Evolutionary conservation across 1,140 invertebrate genomes (phyloP).

Genomic region (Zaprionus vittiger): DNA sequence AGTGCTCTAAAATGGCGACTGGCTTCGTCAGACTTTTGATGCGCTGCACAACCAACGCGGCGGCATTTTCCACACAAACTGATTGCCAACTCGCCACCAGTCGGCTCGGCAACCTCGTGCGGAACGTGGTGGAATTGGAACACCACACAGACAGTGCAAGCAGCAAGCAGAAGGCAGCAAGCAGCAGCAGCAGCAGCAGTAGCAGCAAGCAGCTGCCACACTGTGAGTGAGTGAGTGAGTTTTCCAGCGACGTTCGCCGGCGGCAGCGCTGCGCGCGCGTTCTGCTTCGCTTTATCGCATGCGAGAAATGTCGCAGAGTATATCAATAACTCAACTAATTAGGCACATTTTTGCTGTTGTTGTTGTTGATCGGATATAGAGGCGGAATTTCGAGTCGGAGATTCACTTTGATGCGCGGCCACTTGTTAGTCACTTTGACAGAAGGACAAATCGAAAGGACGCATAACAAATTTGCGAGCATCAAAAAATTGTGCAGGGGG

Average conservation of each 20-base stretch:
- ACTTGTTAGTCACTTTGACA: slow-evolving; percentile 44
- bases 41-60: slow-evolving; percentile 68
- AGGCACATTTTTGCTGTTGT: slow-evolving; percentile 12
- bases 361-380: slow-evolving; percentile 25
- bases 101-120: slow-evolving; percentile 37
- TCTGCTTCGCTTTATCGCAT: slow-evolving; percentile 46
- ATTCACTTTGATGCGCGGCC: slow-evolving; percentile 32
- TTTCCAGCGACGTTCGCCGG: slow-evolving; percentile 35
- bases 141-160: slow-evolving; percentile 1
- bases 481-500: slow-evolving; percentile 34
- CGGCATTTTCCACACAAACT: slow-evolving; percentile 77
- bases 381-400: slow-evolving; percentile 32
- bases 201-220: slow-evolving; percentile 9
- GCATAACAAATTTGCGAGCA: slow-evolving; percentile 50
- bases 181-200: background rate
- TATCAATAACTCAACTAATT: slow-evolving; percentile 46
- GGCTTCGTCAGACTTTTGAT: slow-evolving; percentile 48
- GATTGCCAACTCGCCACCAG: slow-evolving; percentile 31
- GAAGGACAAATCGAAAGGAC: slow-evolving; percentile 30
- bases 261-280: slow-evolving; percentile 12
- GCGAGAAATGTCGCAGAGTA: slow-evolving; percentile 44
- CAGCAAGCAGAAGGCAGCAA: background rate
- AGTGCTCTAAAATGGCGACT: slow-evolving; percentile 37
- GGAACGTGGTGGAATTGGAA: slow-evolving; percentile 48
- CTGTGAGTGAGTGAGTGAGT: slow-evolving; percentile 15